Evolutionary conservation across 2,888 invertebrate genomes (phyloP).

Genomic region (Oxycera nigricornis): DNA sequence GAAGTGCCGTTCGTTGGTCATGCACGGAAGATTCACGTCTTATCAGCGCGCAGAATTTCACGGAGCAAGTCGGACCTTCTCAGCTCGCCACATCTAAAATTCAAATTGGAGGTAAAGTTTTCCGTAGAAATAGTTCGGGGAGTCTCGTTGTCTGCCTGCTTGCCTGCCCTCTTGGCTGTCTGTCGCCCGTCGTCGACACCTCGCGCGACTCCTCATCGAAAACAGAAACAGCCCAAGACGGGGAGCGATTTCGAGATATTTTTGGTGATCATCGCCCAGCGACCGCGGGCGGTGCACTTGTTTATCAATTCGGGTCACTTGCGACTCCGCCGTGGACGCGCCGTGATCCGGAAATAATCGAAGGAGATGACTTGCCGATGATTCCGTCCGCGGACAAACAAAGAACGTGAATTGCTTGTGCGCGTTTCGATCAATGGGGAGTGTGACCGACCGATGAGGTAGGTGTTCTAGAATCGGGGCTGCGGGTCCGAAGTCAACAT

Average conservation of each 20-base stretch:
- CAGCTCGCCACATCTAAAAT: not conserved
- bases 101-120: constrained; percentile 26
- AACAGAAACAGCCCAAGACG: not conserved
- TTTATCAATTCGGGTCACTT: constrained; percentile 17
- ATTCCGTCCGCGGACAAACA: not conserved
- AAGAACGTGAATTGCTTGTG: not conserved
- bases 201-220: not conserved
- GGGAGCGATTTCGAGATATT: not conserved
- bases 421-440: not conserved
- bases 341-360: not conserved
- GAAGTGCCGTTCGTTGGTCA: constrained; percentile 4
- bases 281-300: not conserved
- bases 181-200: constrained; percentile 10
- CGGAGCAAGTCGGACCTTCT: not conserved
- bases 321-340: not conserved
- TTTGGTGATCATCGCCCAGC: not conserved
- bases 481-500: too few species aligned
- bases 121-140: not conserved
- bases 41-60: not conserved
- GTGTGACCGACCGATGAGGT: too few species aligned
- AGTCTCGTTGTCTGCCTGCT: not conserved
- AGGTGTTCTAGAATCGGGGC: too few species aligned
- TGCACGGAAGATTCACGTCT: not conserved
- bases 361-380: not conserved
- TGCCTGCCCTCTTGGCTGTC: not conserved